Base-by-base conservation (phyloP, 2,113 vertebrate genomes). In the Cyprinodon tularosa region DNA sequence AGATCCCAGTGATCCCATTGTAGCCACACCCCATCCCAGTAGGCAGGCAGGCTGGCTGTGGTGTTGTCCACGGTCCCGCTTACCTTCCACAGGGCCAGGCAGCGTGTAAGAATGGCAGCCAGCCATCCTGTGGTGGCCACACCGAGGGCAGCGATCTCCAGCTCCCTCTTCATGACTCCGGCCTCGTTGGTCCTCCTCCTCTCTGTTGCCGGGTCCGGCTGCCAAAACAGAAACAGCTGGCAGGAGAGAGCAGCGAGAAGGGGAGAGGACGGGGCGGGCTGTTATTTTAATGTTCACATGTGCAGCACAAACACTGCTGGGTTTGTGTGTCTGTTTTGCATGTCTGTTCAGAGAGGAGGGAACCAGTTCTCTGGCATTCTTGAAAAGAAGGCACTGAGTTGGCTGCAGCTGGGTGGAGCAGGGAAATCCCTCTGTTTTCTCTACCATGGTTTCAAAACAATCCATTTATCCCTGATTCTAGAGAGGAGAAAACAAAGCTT, bases 21-120 rank as follows among this genome's bases (percentile, higher is more conserved):
- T 94, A 97, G 94, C 97, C 97, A 98, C 67, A 97, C 92, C 36
- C 97, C 96, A 60, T 98, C 96, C 96, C 96, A 98, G 83, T 95
- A 93, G 66, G 88, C 94, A 53, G 97, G 96, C 53, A 97, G 95
- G 0, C 95, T 92, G 0, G 96, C 93, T 0, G 96, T 96, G 81
- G 90, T 92, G 91, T 92, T 95, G 77, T 92, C 83, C 71, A 94
- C 14, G 3, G 85, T 84, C 61, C 94, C 94, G 3, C 95, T 96
- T 38, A 97, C 96, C 67, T 85, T 95, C 97, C 97, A 98, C 82
- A 97, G 93, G 12, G 96, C 94, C 93, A 97, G 93, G 79, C 93
- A 93, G 4, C 95, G 95, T 7, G 95, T 94, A 3, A 96, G 92
- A 0, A 96, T 79, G 0, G 95, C 64, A 92, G 50, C 89, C 0